Conservation (phyloP, 2,888 invertebrate species). For the Paralinhomoeus sp. region DNA sequence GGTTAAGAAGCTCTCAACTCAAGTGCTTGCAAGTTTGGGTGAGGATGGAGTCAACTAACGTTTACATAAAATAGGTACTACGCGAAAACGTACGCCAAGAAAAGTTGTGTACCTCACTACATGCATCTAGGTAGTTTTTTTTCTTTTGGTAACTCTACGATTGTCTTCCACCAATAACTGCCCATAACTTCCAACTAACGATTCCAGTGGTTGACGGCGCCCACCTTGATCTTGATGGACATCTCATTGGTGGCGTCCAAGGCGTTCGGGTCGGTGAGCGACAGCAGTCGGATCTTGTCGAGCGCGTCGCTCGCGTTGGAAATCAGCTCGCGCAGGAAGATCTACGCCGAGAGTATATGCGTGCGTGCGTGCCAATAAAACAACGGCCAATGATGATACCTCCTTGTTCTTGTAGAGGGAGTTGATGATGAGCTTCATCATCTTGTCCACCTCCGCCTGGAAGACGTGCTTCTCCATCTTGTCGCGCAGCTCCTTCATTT, state of each 20-base stretch:
- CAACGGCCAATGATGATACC: constrained; percentile 28
- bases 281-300: constrained; percentile 80
- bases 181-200: too few relatives aligned
- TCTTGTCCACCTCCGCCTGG: constrained; percentile 94
- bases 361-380: background rate
- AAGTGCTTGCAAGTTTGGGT: too few relatives aligned
- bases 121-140: too few relatives aligned
- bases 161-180: too few relatives aligned
- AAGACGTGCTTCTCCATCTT: constrained; percentile 47
- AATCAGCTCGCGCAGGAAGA: constrained; percentile 86
- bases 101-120: too few relatives aligned
- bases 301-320: constrained; percentile 97
- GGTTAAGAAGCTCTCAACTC: too few relatives aligned
- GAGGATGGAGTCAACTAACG: too few relatives aligned
- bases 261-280: constrained; percentile 60
- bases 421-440: constrained; percentile 99
- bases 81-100: too few relatives aligned
- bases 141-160: too few relatives aligned
- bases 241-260: constrained; percentile 57
- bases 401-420: constrained; percentile 96
- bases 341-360: constrained; percentile 34
- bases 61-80: too few relatives aligned
- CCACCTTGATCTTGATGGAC: constrained; percentile 60
- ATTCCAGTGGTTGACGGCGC: too few relatives aligned
- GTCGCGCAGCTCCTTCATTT: constrained; percentile 68